phyloP scores from a whole-genome alignment of 2,113 vertebrate genomes.

The Eonycteris spelaea region DNA sequence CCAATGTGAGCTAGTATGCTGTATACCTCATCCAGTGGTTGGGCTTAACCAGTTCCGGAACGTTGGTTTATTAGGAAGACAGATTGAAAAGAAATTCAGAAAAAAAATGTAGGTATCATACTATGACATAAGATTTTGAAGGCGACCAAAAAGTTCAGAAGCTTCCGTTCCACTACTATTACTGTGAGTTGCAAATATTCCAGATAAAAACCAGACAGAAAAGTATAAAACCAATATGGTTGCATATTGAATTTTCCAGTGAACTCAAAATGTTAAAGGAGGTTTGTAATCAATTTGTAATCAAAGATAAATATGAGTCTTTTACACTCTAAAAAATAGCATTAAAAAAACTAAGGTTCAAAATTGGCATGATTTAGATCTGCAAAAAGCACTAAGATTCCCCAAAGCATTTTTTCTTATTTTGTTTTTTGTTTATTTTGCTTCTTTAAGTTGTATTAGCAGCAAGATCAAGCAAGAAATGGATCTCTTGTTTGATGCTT shows the following conservation, averaged over 20 bases:
- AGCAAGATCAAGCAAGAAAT: not conserved
- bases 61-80: not conserved
- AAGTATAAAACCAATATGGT: not conserved
- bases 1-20: not conserved
- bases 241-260: not conserved
- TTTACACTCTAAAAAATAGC: not conserved
- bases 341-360: not conserved
- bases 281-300: slow-evolving; percentile 16
- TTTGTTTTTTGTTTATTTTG: not conserved
- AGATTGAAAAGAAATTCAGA: not conserved
- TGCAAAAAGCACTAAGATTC: not conserved
- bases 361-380: slow-evolving; percentile 3
- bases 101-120: not conserved
- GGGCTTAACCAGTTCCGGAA: not conserved
- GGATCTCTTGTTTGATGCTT: not conserved
- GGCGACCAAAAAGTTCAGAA: not conserved
- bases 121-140: not conserved
- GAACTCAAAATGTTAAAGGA: not conserved
- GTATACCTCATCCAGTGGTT: not conserved
- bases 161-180: not conserved
- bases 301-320: not conserved
- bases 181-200: not conserved
- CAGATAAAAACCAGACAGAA: not conserved
- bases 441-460: not conserved
- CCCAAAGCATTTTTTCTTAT: not conserved